phyloP scores from a whole-genome alignment of 2,797 vertebrate species.

The Onychomys torridus region DNA sequence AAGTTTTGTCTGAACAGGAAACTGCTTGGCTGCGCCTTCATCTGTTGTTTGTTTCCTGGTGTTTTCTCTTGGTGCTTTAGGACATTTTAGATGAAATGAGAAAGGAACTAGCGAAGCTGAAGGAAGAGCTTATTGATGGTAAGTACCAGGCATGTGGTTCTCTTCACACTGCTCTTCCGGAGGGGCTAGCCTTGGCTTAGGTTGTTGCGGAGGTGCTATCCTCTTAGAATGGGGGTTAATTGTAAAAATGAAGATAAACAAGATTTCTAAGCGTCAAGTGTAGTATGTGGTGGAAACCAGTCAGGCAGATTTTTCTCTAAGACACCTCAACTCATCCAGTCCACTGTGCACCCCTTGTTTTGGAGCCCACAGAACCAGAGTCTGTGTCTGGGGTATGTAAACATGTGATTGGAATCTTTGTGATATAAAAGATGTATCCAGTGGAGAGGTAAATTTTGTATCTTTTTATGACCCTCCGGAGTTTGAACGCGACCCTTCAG shows the following conservation, averaged over 20 bases:
- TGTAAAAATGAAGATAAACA: not conserved
- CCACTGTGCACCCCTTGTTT: not conserved
- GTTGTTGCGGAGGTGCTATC: not conserved
- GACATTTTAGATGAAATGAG: slow-evolving; percentile 99
- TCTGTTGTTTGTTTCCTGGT: not conserved
- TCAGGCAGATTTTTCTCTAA: not conserved
- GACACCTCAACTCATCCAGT: too few species aligned
- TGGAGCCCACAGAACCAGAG: not conserved
- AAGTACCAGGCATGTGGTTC: slow-evolving; percentile 78
- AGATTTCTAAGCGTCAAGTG: fast-evolving
- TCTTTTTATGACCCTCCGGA: not conserved
- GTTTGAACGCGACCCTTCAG: not conserved
- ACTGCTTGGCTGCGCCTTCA: not conserved
- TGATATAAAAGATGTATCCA: not conserved
- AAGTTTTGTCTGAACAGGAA: not conserved
- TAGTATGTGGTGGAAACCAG: not conserved
- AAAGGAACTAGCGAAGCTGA: slow-evolving; percentile 98
- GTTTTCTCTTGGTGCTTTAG: slow-evolving; percentile 85
- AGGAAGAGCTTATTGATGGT: slow-evolving; percentile 99
- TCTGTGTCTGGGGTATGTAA: not conserved
- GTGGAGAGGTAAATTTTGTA: not conserved
- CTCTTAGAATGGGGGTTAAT: not conserved
- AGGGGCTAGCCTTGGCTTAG: not conserved
- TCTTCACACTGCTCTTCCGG: not conserved
- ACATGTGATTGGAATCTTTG: not conserved